A percentile compares a stretch with the other conserved stretches of the same genome.
Conservation (phyloP, 1,140 invertebrate species). For the Drosophila rhopaloa region DNA sequence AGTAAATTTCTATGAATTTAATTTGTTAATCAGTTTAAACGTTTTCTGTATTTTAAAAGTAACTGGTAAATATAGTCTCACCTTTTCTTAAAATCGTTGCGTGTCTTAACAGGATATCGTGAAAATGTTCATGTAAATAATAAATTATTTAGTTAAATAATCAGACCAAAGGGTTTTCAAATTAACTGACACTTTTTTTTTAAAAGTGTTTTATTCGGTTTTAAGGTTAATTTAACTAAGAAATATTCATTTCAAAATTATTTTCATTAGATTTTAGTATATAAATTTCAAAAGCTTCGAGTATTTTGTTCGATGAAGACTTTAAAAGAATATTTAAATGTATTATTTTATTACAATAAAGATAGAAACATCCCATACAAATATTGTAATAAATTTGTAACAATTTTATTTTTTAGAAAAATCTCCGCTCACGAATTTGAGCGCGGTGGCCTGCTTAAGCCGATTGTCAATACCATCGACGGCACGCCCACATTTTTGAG, state of each 20-base stretch:
- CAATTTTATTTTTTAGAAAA: conserved; percentile 87
- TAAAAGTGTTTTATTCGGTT: too few species aligned
- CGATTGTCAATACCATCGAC: conserved; percentile 95
- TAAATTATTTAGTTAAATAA: not conserved
- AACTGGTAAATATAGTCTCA: not conserved
- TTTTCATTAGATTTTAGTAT: too few species aligned
- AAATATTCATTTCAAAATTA: too few species aligned
- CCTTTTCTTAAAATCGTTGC: conserved; percentile 4
- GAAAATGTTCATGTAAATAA: conserved; percentile 7
- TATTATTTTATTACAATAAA: too few species aligned
- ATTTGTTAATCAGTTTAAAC: not conserved
- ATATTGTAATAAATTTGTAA: not conserved
- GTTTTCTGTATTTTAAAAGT: not conserved
- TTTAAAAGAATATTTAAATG: too few species aligned
- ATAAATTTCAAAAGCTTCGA: too few species aligned
- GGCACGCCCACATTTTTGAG: conserved; percentile 95
- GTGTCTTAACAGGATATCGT: conserved; percentile 7
- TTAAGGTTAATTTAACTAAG: too few species aligned
- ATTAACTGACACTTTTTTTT: too few species aligned
- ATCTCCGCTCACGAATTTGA: conserved; percentile 98
- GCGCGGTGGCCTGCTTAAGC: conserved; percentile 94
- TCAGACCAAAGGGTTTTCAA: too few species aligned
- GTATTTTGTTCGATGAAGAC: too few species aligned
- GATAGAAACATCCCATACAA: too few species aligned
- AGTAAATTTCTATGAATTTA: not conserved